Evolutionary conservation across 2,888 invertebrate genomes (phyloP), one percentile per base, ranked within the genome.

Genomic region (Harpalus rufipes): DNA sequence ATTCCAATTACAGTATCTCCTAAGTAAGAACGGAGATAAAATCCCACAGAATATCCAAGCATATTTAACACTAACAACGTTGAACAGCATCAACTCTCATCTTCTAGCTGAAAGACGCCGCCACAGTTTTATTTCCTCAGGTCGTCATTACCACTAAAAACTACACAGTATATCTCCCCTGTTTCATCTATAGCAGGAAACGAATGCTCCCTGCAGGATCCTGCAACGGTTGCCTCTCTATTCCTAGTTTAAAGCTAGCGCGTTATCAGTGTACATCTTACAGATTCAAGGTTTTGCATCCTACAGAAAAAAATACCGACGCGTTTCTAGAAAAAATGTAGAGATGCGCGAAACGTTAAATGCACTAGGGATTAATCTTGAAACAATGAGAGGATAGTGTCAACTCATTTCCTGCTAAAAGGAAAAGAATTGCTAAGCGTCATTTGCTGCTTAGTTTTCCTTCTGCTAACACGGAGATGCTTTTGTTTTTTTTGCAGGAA

Each of bases 301-400:
- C 16, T 32, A 16, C 39, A 14, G 32, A 81, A 81, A 81, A 32
- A 61, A 81, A 63, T 63, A 80, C 16, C 79, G 16, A 61, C 65
- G 61, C 61, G n/a, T 21, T 18, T 58, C 8, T 39, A 8, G 65
- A 51, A 81, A 81, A 81, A 81, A 81, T 21, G 18, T 18, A 21
- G 21, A 81, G 63, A 81, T 81, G 65, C 81, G 65, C 51, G 25
- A 78, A 78, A 65, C 81, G 65, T 81, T 81, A 81, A 81, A 81
- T 81, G 65, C 65, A 81, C 81, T 6, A n/a, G 81, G 65, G 65
- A 81, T 81, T 81, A 81, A 81, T 81, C 65, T 65, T 65, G 61
- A 41, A 81, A 65, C 81, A 81, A 81, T 65, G 65, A 61, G 72
- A n/a, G 58, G 78, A n/a, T 78, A 32, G 58, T 78, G 58, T 78